Base-by-base conservation (phyloP, 2,113 vertebrate species). In the Oryzias javanicus region DNA sequence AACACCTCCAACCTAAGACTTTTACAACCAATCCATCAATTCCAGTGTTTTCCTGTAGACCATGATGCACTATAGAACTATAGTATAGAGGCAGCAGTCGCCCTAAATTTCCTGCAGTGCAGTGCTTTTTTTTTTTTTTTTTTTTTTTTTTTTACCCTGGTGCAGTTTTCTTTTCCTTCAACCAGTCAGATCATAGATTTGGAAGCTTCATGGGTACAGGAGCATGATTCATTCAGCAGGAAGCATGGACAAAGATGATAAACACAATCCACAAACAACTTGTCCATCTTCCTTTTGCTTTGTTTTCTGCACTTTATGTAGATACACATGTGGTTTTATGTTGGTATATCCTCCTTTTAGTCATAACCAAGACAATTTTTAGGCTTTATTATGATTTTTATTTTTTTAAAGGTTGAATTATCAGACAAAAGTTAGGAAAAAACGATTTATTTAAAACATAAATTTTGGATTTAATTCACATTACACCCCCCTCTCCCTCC, bases 51-150 rank as follows among this genome's bases (percentile, higher is more conserved):
- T 86, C 76, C 84, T 83, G 83, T 85, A 88, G 77, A 87, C 85
- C 81, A 82, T 79, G 76, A 85, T 91, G 88, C 88, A 90, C 83
- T 88, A n/a, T n/a, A 90, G 84, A 88, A 83, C 81, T 87, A 90
- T 80, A 89, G 79, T 83, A 22, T 22, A 84, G 78, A 82, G 73
- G 76, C 83, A 74, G 77, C 74, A 69, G 80, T 64, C 67, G 64
- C 83, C 80, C 83, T 56, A 10, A 60, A 42, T 60, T 60, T 59
- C 64, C 66, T 27, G 64, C 80, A 65, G 76, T 72, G 79, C 86
- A 74, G 80, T 42, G 69, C 84, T 80, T 80, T 81, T 70, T 71
- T 52, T 27, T 35, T 1, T 35, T 83, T 79, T 80, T 80, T 81
- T 70, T 71, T 52, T 27, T 35, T 1, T 35, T 83, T 79, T 80